phyloP scores from a whole-genome alignment of 1,140 invertebrate species.

The Delia radicum region DNA sequence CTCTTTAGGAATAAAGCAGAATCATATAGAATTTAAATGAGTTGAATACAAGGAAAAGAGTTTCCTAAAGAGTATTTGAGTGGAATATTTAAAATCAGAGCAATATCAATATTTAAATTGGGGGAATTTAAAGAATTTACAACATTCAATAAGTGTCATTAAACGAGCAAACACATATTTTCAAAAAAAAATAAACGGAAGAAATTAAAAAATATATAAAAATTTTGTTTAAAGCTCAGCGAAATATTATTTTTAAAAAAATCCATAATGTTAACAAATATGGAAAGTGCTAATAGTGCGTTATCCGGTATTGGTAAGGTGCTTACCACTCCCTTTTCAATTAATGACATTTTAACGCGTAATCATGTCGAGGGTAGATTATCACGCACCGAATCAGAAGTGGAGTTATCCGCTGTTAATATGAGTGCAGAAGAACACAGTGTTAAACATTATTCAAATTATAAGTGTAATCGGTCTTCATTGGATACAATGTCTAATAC shows the following conservation, averaged over 20 bases:
- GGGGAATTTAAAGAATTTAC: neutral
- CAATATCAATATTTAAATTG: constrained; percentile 23
- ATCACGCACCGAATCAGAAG: constrained; percentile 39
- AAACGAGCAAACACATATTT: neutral
- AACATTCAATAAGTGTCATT: neutral
- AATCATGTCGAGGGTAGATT: constrained; percentile 39
- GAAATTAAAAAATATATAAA: too few relatives aligned
- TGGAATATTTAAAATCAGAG: neutral
- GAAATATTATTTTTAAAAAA: constrained; percentile 13
- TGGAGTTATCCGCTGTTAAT: constrained; percentile 26
- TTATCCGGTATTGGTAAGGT: constrained; percentile 40
- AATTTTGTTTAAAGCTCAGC: too few relatives aligned
- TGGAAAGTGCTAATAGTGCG: constrained; percentile 45
- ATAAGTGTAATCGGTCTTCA: constrained; percentile 24
- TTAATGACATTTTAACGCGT: constrained; percentile 72
- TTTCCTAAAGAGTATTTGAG: neutral
- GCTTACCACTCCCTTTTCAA: constrained; percentile 70
- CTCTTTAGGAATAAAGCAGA: neutral
- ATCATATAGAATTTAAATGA: neutral
- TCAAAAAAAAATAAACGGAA: neutral
- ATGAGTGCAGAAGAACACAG: constrained; percentile 26
- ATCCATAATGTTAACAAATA: constrained; percentile 35
- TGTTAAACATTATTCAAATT: constrained; percentile 39
- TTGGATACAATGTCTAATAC: constrained; percentile 10
- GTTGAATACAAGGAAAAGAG: neutral